Evolutionary conservation across 2,113 vertebrate genomes (phyloP).

Genomic region (Toxotes jaculatrix): DNA sequence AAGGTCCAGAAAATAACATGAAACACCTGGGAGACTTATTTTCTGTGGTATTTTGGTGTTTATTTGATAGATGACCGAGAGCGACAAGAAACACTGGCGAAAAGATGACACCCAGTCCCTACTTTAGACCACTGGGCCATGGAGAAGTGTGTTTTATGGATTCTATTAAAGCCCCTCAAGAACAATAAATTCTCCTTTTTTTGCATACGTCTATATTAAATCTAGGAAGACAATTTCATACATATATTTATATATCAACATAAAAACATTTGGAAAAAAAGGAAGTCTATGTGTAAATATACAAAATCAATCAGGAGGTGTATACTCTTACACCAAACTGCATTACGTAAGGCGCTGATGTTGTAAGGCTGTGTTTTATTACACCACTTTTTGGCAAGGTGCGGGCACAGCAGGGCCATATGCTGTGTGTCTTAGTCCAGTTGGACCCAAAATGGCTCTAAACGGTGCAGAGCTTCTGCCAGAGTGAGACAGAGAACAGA

Average conservation of each 20-base stretch:
- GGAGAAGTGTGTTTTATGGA: not conserved
- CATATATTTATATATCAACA: no score
- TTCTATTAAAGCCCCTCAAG: not conserved
- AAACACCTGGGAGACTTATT: not conserved
- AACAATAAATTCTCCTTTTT: not conserved
- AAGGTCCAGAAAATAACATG: not conserved
- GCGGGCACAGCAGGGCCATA: conserved; percentile 67
- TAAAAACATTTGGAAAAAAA: not conserved
- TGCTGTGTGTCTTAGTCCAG: conserved; percentile 68
- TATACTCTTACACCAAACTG: not conserved
- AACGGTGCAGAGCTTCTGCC: conserved; percentile 57
- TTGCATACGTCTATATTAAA: not conserved
- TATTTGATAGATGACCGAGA: not conserved
- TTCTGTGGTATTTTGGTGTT: not conserved
- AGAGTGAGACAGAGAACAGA: conserved; percentile 49
- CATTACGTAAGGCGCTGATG: conserved; percentile 9
- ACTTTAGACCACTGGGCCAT: not conserved
- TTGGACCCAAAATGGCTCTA: conserved; percentile 61
- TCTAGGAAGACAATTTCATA: no score
- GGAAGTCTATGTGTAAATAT: not conserved
- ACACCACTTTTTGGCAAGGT: conserved; percentile 44
- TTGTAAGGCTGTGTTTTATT: conserved; percentile 41
- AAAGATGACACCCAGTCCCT: not conserved
- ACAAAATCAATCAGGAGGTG: conserved; percentile 18
- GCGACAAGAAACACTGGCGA: not conserved